These are phyloP conservation scores for Dicranocentrus wangi DNA, from an alignment of 2,888 invertebrate genomes.

Conservation along the genomic window DNA sequence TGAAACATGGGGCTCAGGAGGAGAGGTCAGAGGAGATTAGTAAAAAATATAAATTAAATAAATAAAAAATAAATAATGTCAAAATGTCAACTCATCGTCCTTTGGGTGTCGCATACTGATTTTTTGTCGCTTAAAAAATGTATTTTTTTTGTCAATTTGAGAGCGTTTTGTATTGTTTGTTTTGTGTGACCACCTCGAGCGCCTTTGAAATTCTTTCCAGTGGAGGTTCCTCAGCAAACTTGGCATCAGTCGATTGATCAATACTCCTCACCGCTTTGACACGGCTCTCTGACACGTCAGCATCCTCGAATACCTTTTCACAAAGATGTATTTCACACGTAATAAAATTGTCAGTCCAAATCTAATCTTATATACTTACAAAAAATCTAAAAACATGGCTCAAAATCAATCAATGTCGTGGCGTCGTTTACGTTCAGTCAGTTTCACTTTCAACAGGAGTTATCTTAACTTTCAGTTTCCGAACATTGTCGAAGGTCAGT, in stretches of 20 bases:
- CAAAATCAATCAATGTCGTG: background rate
- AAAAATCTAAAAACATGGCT: no score
- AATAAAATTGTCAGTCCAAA: conserved; percentile 9
- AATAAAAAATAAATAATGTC: conserved; percentile 28
- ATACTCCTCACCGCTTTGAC: conserved; percentile 71
- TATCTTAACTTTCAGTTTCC: background rate
- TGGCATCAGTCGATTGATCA: conserved; percentile 60
- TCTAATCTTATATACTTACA: background rate
- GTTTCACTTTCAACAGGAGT: conserved; percentile 1
- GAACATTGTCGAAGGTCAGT: conserved; percentile 28
- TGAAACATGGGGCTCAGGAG: no score
- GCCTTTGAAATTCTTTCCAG: conserved; percentile 73
- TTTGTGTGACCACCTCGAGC: conserved; percentile 72
- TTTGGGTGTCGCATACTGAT: conserved; percentile 47
- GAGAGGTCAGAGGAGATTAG: background rate
- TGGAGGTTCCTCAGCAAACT: conserved; percentile 67
- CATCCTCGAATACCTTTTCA: conserved; percentile 70
- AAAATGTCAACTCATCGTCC: conserved; percentile 63
- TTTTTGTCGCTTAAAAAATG: conserved; percentile 33
- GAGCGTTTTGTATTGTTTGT: conserved; percentile 53
- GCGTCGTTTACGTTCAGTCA: conserved; percentile 38
- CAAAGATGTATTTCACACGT: conserved; percentile 23
- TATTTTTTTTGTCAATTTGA: conserved; percentile 45
- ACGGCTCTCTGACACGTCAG: conserved; percentile 70
- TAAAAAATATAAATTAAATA: conserved; percentile 22